These are phyloP conservation scores for Epicampocera succincta DNA, from an alignment of 2,888 invertebrate species.

Conservation along the genomic window DNA sequence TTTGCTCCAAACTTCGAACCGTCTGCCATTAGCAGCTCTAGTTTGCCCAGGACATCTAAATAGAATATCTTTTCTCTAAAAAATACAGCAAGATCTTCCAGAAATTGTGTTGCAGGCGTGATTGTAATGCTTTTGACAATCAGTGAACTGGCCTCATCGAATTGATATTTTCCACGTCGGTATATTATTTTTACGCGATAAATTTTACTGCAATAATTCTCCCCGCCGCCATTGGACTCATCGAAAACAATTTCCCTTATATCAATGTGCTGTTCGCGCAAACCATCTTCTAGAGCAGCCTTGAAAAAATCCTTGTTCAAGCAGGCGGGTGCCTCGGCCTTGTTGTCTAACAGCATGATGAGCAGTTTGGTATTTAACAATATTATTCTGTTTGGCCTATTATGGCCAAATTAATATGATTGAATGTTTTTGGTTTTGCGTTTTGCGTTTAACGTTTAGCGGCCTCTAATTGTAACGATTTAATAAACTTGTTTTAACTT, in stretches of 20 bases:
- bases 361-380: neutral
- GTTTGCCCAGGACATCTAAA: constrained; percentile 80
- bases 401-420: neutral
- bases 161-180: constrained; percentile 75
- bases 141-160: constrained; percentile 77
- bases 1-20: constrained; percentile 78
- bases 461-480: constrained; percentile 15
- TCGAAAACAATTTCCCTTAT: constrained; percentile 77
- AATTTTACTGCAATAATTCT: constrained; percentile 80
- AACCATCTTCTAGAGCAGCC: constrained; percentile 78
- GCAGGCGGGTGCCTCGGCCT: constrained; percentile 75
- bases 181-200: constrained; percentile 77
- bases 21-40: constrained; percentile 81
- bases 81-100: constrained; percentile 82
- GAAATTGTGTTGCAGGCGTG: constrained; percentile 81
- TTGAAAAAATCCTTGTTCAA: constrained; percentile 79
- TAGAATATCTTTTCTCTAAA: constrained; percentile 82
- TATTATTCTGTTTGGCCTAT: neutral
- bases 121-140: constrained; percentile 80
- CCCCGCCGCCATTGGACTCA: constrained; percentile 77
- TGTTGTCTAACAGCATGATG: constrained; percentile 74
- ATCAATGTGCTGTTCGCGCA: constrained; percentile 76
- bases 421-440: neutral
- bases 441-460: constrained; percentile 31
- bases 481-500: constrained; percentile 47